Percentiles rank a stretch among this genome's conserved stretches.
phyloP scores from a whole-genome alignment of 2,888 invertebrate species.

The Sialis lutaria region DNA sequence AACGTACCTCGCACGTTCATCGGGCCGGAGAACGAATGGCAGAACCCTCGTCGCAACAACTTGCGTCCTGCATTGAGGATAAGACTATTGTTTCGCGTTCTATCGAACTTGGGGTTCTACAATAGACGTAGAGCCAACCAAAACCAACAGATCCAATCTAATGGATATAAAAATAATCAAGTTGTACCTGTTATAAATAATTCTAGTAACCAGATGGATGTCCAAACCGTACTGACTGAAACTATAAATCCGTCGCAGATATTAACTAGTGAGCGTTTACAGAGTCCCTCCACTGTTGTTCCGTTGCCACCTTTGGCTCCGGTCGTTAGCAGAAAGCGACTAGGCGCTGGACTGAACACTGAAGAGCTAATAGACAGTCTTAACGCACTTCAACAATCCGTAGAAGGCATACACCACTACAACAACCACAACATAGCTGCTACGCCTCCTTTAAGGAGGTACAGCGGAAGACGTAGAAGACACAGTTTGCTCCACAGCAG shows the following conservation, averaged over 20 bases:
- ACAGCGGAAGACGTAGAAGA: constrained; percentile 13
- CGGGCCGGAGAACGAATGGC: constrained; percentile 16
- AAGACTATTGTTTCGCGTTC: constrained; percentile 23
- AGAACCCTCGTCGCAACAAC: constrained; percentile 12
- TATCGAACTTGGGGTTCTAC: constrained; percentile 15
- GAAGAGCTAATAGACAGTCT: constrained; percentile 25
- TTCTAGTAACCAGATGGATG: constrained; percentile 11
- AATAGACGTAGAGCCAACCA: constrained; percentile 7
- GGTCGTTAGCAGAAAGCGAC: constrained; percentile 24
- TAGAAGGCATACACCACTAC: constrained; percentile 13
- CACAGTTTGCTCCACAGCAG: constrained; percentile 20
- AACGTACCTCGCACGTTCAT: constrained; percentile 15
- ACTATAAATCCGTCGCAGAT: constrained; percentile 14
- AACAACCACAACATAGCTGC: constrained; percentile 14
- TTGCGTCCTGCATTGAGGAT: constrained; percentile 11
- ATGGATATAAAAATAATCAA: constrained; percentile 21
- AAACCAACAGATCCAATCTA: constrained; percentile 14
- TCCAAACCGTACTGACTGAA: constrained; percentile 11
- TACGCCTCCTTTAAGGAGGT: constrained; percentile 10
- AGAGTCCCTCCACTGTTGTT: neutral
- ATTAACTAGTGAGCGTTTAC: neutral
- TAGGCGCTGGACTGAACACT: constrained; percentile 19
- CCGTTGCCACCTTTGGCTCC: constrained; percentile 20
- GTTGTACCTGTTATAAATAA: constrained; percentile 19
- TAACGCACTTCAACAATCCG: constrained; percentile 17